Conservation (phyloP, 2,888 invertebrate species). For the Eupithecia inturbata region DNA sequence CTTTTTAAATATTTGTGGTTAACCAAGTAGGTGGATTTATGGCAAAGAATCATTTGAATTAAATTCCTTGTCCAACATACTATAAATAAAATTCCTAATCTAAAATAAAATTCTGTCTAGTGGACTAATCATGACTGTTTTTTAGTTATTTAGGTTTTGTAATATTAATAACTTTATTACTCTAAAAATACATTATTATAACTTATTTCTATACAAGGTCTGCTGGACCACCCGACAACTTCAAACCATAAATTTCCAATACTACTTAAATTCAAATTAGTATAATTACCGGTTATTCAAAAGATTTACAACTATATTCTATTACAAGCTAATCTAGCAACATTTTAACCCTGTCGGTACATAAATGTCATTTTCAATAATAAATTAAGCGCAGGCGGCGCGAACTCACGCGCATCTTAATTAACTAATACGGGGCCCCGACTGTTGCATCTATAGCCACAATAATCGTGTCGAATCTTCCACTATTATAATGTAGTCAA, state of each 20-base stretch:
- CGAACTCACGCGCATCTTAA: conserved; percentile 63
- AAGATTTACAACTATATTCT: conserved; percentile 44
- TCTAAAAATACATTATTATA: not conserved
- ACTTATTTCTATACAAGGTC: conserved; percentile 32
- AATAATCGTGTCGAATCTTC: not conserved
- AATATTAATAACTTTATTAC: conserved; percentile 4
- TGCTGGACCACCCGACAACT: conserved; percentile 36
- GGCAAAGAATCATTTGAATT: not conserved
- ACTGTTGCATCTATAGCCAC: not conserved
- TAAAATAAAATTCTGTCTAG: not conserved
- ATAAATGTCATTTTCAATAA: conserved; percentile 42
- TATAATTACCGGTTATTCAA: conserved; percentile 35
- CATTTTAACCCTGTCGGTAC: conserved; percentile 46
- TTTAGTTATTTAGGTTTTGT: not conserved
- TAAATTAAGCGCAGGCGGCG: conserved; percentile 48
- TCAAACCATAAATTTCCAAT: conserved; percentile 37
- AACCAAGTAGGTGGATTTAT: not conserved
- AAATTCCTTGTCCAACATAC: not conserved
- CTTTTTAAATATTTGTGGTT: conserved; percentile 1
- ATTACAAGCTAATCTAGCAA: conserved; percentile 49
- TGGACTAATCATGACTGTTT: not conserved
- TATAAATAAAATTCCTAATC: not conserved
- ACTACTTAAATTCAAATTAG: conserved; percentile 49
- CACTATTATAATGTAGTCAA: no score
- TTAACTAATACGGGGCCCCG: conserved; percentile 53